These are phyloP conservation scores for Drosophila asahinai DNA, from an alignment of 1,140 invertebrate species.

Conservation along the genomic window DNA sequence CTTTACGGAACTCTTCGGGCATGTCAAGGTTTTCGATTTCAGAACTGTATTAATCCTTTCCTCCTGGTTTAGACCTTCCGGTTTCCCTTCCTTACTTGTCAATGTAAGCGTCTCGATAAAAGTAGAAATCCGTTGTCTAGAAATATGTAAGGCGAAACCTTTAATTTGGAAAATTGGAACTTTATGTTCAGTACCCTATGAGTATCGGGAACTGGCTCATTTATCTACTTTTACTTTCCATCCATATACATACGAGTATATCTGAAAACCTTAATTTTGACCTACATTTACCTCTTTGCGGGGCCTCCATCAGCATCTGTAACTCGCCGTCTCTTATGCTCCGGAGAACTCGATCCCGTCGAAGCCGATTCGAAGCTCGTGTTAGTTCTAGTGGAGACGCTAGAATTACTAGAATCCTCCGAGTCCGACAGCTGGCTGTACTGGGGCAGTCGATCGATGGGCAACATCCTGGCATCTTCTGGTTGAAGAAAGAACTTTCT, in stretches of 20 bases:
- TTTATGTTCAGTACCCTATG: too few species aligned
- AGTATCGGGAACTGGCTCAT: too few species aligned
- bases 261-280: background rate
- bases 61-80: background rate
- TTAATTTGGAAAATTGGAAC: too few species aligned
- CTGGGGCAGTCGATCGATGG: constrained; percentile 17
- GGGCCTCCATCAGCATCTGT: background rate
- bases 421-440: constrained; percentile 12
- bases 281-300: background rate
- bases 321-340: background rate
- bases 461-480: background rate
- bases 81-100: background rate
- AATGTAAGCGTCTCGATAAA: background rate
- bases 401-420: background rate
- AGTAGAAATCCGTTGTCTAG: background rate
- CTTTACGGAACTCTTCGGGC: background rate
- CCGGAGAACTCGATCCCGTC: constrained; percentile 2
- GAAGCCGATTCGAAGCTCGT: constrained; percentile 17
- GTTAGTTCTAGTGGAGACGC: background rate
- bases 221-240: background rate
- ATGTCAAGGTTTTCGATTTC: background rate
- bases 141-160: background rate
- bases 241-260: background rate
- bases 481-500: background rate
- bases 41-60: background rate